Conservation (phyloP, 1,140 invertebrate species). For the Pararge aegeria region DNA sequence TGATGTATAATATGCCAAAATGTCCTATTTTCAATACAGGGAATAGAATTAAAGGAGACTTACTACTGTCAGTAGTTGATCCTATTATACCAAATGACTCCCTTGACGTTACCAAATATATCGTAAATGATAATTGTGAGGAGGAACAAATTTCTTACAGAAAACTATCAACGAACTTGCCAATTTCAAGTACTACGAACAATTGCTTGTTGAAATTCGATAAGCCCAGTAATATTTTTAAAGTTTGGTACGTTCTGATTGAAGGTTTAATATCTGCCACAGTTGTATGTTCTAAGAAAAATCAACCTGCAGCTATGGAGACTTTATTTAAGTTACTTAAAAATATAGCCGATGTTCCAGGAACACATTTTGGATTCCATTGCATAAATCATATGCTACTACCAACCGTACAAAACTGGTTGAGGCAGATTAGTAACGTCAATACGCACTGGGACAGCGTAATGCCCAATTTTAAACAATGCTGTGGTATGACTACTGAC, state of each 20-base stretch:
- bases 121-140: slow-evolving; percentile 70
- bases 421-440: slow-evolving; percentile 86
- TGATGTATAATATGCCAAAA: slow-evolving; percentile 97
- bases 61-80: slow-evolving; percentile 89
- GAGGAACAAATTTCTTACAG: slow-evolving; percentile 82
- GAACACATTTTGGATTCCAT: slow-evolving; percentile 92
- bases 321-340: slow-evolving; percentile 91
- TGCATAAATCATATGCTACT: slow-evolving; percentile 94
- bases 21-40: slow-evolving; percentile 95
- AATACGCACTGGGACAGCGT: slow-evolving; percentile 86
- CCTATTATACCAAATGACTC: slow-evolving; percentile 88
- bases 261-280: slow-evolving; percentile 92
- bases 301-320: slow-evolving; percentile 92
- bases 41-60: slow-evolving; percentile 90
- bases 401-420: slow-evolving; percentile 94
- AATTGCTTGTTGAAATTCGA: slow-evolving; percentile 86
- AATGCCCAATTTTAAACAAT: slow-evolving; percentile 95
- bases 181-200: slow-evolving; percentile 80
- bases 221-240: slow-evolving; percentile 90
- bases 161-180: slow-evolving; percentile 81
- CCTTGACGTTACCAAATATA: slow-evolving; percentile 74
- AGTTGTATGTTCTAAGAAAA: slow-evolving; percentile 89
- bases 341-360: slow-evolving; percentile 87
- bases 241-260: slow-evolving; percentile 95
- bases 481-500: slow-evolving; percentile 94